Evolutionary conservation across 2,888 invertebrate genomes (phyloP).

Genomic region (Xestia sexstrigata): DNA sequence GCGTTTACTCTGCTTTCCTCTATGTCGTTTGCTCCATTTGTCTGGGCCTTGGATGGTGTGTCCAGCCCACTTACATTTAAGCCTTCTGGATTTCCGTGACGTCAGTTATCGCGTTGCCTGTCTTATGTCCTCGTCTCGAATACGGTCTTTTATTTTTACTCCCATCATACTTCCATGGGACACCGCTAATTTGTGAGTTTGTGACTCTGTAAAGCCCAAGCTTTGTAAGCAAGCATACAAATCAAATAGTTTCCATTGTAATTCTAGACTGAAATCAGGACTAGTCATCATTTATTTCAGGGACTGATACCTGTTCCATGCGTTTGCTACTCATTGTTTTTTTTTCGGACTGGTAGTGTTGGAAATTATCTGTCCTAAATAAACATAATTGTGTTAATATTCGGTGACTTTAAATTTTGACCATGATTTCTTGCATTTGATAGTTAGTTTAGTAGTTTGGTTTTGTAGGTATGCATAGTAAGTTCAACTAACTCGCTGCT

Average conservation of each 20-base stretch:
- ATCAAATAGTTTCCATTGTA: not conserved
- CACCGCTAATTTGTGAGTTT: not conserved
- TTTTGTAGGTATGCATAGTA: not conserved
- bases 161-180: not conserved
- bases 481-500: no score
- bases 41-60: not conserved
- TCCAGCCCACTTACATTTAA: not conserved
- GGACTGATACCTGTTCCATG: not conserved
- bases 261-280: not conserved
- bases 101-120: not conserved
- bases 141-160: not conserved
- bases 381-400: no score
- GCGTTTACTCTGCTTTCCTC: not conserved
- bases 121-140: not conserved
- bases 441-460: not conserved
- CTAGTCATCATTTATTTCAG: not conserved
- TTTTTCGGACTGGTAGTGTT: not conserved
- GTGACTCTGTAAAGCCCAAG: no score
- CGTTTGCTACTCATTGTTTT: not conserved
- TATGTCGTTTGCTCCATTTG: not conserved
- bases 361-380: no score
- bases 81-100: not conserved
- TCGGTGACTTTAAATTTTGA: not conserved
- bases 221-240: not conserved
- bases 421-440: not conserved